Evolutionary conservation across 2,797 vertebrate species (phyloP), one percentile per base, ranked within the genome.

Genomic region (Aphelocoma californica): DNA sequence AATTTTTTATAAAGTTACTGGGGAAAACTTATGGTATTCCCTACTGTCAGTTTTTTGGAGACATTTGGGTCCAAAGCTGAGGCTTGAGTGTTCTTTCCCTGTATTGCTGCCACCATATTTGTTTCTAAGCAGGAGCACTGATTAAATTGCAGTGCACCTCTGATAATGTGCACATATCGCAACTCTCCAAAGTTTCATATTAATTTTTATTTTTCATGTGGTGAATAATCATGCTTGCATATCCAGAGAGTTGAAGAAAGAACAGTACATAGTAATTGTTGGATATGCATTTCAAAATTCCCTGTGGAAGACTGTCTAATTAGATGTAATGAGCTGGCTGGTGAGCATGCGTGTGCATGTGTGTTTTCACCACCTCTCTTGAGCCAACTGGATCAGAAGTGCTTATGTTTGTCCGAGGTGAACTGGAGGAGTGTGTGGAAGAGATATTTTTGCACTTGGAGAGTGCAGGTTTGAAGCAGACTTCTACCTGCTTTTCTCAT

Each of bases 271-370:
- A 82, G 74, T 84, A 90, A 80, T 67, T 90, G 91, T 90, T 96
- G 78, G 71, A 86, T 90, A 57, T 87, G 64, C 51, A 73, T 93
- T 93, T 93, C 86, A 94, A 58, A 93, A 95, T 91, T 94, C 90
- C 83, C 90, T 2, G 1, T 92, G 94, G 88, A 88, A 92, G 78
- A 67, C 65, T 70, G 73, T 90, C 77, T 94, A 93, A 94, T 95
- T 95, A 95, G 94, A 74, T 88, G 73, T 92, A 95, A 94, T 80
- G 81, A 96, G 71, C 57, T 96, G 91, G 64, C 94, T 86, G 71
- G 38, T 71, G 62, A 90, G 86, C 91, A 32, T 92, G 88, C 71
- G 65, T 54, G 28, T 92, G 71, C 8, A n/a, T 60, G 81, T 90
- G 74, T 85, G 84, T 88, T 85, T 95, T 95, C 86, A 84, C 74